phyloP scores from a whole-genome alignment of 1,140 invertebrate genomes.

The Zaprionus gabonicus region DNA sequence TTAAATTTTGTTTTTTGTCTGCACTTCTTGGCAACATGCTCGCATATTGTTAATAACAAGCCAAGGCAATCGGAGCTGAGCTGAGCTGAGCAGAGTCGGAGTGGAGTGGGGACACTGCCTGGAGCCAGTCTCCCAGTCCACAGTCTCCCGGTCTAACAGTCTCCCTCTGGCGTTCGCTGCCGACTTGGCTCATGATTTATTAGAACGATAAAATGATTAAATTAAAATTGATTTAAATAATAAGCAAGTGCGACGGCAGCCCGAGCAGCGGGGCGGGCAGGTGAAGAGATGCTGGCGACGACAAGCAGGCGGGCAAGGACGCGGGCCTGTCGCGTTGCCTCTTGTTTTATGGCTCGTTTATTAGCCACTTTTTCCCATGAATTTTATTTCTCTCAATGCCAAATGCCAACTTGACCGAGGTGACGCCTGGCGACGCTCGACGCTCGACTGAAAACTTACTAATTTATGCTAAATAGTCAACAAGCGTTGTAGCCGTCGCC shows the following conservation, averaged over 20 bases:
- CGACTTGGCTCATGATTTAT: constrained; percentile 68
- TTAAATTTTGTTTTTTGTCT: constrained; percentile 78
- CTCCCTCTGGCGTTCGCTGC: constrained; percentile 6
- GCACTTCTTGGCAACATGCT: constrained; percentile 50
- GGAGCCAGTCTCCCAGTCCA: not conserved
- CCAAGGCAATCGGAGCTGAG: constrained; percentile 18
- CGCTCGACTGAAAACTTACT: constrained; percentile 65
- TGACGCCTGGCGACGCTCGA: not conserved
- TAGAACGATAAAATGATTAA: constrained; percentile 81
- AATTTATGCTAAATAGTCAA: constrained; percentile 77
- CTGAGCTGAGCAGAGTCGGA: not conserved
- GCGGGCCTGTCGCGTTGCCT: not conserved
- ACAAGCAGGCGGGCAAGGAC: not conserved
- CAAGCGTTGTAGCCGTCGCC: constrained; percentile 26
- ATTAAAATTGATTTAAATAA: constrained; percentile 80
- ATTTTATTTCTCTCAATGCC: constrained; percentile 45
- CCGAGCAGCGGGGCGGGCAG: not conserved
- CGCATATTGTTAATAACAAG: constrained; percentile 73
- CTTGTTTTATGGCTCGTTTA: constrained; percentile 39
- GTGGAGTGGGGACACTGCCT: constrained; percentile 6
- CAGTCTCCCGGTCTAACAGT: not conserved
- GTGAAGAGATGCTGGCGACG: not conserved
- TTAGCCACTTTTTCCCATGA: constrained; percentile 35
- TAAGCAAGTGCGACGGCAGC: constrained; percentile 20
- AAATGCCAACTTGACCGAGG: constrained; percentile 29